Percentiles rank a stretch among this genome's conserved stretches.
Evolutionary conservation across 37 sponge, comb jelly and placozoan species (phyloP).

Genomic region (Haliclona indistincta): DNA sequence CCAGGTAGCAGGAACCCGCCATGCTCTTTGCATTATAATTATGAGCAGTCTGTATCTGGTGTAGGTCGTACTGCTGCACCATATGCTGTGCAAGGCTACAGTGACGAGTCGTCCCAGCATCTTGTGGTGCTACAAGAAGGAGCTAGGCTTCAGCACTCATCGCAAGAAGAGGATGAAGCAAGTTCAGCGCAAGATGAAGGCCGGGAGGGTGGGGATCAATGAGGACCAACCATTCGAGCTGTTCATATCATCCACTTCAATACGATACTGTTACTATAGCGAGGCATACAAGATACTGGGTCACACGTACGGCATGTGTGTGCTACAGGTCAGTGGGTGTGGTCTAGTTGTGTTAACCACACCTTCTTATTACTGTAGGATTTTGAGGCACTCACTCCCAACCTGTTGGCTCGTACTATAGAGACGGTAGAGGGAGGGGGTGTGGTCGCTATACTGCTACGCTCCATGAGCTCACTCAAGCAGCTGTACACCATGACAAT

Average conservation of each 20-base stretch:
- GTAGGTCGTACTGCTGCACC: constrained; percentile 93
- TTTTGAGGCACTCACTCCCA: constrained; percentile 98
- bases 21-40: background rate
- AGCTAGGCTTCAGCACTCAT: constrained; percentile 96
- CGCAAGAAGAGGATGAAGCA: constrained; percentile 95
- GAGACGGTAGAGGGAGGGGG: constrained; percentile 99
- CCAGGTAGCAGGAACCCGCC: constrained; percentile 42
- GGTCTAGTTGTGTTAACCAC: background rate
- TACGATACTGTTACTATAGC: constrained; percentile 93
- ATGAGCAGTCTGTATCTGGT: background rate
- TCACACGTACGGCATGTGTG: constrained; percentile 97
- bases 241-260: constrained; percentile 90
- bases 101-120: constrained; percentile 85
- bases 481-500: constrained; percentile 91
- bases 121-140: constrained; percentile 99
- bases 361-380: constrained; percentile 61
- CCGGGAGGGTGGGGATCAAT: constrained; percentile 73
- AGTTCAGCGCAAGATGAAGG: constrained; percentile 91
- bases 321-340: constrained; percentile 73
- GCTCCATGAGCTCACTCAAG: constrained; percentile 81
- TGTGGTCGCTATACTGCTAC: constrained; percentile 72
- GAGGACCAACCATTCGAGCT: constrained; percentile 95
- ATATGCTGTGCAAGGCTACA: constrained; percentile 82
- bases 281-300: constrained; percentile 97
- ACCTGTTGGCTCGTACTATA: constrained; percentile 93